Conservation (phyloP, 2,797 vertebrate species). For the Sebastiscus albofasciatus region DNA sequence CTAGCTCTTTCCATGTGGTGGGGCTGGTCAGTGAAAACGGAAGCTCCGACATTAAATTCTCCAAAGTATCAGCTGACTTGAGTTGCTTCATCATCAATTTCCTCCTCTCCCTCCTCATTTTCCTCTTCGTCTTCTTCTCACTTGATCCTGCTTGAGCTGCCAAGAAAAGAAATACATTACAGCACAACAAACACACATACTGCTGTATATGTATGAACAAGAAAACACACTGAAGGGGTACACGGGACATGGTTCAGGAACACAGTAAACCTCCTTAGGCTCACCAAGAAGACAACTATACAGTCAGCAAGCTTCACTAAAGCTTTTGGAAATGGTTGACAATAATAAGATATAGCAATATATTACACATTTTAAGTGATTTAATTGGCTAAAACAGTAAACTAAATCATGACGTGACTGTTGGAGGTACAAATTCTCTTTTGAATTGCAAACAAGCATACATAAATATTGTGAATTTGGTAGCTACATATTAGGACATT, state of each 20-base stretch:
- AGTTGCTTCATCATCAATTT: slow-evolving; percentile 58
- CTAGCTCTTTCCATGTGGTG: slow-evolving; percentile 84
- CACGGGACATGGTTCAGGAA: background rate
- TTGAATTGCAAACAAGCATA: background rate
- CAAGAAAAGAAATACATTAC: background rate
- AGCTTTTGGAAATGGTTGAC: background rate
- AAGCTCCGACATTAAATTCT: slow-evolving; percentile 83
- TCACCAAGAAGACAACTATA: background rate
- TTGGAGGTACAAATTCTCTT: background rate
- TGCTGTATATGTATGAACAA: background rate
- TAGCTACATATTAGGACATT: background rate
- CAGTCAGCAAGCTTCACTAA: background rate
- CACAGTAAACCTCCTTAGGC: background rate
- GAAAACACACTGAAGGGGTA: background rate
- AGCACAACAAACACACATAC: background rate
- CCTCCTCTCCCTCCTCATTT: slow-evolving; percentile 53
- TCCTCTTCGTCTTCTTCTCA: slow-evolving; percentile 50
- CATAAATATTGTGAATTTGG: background rate
- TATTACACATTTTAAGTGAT: background rate
- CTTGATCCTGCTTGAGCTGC: slow-evolving; percentile 20
- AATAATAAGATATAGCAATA: background rate
- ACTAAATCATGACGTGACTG: background rate
- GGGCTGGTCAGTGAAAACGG: slow-evolving; percentile 84
- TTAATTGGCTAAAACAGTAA: background rate
- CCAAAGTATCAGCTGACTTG: slow-evolving; percentile 2